A percentile compares a stretch with the other conserved stretches of the same genome.
phyloP scores from a whole-genome alignment of 1,140 invertebrate genomes.

The Tachypleus tridentatus region DNA sequence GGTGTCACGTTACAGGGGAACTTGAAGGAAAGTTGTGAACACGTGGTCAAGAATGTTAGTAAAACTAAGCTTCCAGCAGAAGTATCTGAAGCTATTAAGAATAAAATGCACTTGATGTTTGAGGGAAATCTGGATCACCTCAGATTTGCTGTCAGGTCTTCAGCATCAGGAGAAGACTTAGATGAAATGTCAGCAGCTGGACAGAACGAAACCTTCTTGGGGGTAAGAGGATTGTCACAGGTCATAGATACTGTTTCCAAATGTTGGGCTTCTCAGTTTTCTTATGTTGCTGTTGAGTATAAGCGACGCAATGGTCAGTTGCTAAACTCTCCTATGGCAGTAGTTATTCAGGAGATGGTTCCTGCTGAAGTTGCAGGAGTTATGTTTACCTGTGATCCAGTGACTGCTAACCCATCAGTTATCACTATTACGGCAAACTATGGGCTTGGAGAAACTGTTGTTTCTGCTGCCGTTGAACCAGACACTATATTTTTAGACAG shows the following conservation, averaged over 20 bases:
- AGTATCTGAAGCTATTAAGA: slow-evolving; percentile 24
- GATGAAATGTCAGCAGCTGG: slow-evolving; percentile 60
- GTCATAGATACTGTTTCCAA: slow-evolving; percentile 45
- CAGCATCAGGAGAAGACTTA: slow-evolving; percentile 57
- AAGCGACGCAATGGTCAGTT: slow-evolving; percentile 51
- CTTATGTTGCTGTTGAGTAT: slow-evolving; percentile 58
- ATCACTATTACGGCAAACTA: slow-evolving; percentile 63
- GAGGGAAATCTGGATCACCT: slow-evolving; percentile 15
- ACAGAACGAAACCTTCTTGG: slow-evolving; percentile 61
- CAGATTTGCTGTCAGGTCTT: slow-evolving; percentile 44
- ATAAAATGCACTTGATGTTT: slow-evolving; percentile 27
- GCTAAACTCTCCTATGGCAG: slow-evolving; percentile 51
- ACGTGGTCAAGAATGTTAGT: neutral
- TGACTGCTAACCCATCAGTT: slow-evolving; percentile 46
- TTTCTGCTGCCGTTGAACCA: slow-evolving; percentile 56
- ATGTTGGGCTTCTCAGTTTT: slow-evolving; percentile 67
- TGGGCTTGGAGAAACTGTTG: slow-evolving; percentile 62
- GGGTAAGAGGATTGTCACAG: slow-evolving; percentile 38
- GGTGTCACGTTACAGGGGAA: slow-evolving; percentile 9
- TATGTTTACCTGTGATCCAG: slow-evolving; percentile 61
- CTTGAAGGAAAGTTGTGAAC: slow-evolving; percentile 25
- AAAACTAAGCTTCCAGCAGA: slow-evolving; percentile 19
- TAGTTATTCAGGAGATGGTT: slow-evolving; percentile 68
- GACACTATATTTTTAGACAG: slow-evolving; percentile 42
- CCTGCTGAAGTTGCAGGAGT: slow-evolving; percentile 55